These are phyloP conservation scores for Arge pagana DNA, from an alignment of 2,888 invertebrate species.

Conservation along the genomic window DNA sequence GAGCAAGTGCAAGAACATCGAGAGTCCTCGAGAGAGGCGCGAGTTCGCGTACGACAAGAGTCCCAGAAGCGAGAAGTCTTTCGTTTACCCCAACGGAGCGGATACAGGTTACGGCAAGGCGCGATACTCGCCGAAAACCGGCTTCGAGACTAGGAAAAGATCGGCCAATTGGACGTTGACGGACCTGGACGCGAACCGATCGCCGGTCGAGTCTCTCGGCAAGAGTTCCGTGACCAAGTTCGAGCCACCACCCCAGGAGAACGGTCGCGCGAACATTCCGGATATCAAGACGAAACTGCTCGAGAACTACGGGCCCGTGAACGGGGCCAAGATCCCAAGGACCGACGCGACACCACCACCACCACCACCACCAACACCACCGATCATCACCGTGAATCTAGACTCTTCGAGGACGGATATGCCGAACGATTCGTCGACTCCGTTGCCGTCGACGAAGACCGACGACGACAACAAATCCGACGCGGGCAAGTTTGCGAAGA, in stretches of 20 bases:
- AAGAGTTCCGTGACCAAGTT: constrained; percentile 28
- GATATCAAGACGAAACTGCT: constrained; percentile 22
- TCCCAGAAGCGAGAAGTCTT: constrained; percentile 36
- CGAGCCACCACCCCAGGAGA: constrained; percentile 33
- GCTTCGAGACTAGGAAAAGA: constrained; percentile 38
- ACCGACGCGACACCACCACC: constrained; percentile 24
- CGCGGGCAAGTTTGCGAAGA: neutral
- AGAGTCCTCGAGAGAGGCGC: constrained; percentile 36
- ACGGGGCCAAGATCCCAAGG: constrained; percentile 30
- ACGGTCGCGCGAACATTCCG: constrained; percentile 30
- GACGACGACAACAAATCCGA: neutral
- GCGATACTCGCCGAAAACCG: constrained; percentile 38
- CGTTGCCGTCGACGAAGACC: too few relatives aligned
- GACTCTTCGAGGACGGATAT: constrained; percentile 41
- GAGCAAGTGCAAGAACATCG: constrained; percentile 34
- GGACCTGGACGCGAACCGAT: constrained; percentile 36
- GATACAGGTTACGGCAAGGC: constrained; percentile 34
- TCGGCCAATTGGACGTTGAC: constrained; percentile 38
- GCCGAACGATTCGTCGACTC: constrained; percentile 38
- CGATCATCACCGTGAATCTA: constrained; percentile 33
- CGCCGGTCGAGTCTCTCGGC: constrained; percentile 18
- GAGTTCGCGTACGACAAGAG: constrained; percentile 34
- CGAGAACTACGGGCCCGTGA: constrained; percentile 23
- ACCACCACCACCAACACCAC: neutral
- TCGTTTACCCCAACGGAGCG: constrained; percentile 33